Percentiles rank a stretch among this genome's conserved stretches.
phyloP scores from a whole-genome alignment of 2,888 invertebrate genomes.

The Aspidiotus destructor region DNA sequence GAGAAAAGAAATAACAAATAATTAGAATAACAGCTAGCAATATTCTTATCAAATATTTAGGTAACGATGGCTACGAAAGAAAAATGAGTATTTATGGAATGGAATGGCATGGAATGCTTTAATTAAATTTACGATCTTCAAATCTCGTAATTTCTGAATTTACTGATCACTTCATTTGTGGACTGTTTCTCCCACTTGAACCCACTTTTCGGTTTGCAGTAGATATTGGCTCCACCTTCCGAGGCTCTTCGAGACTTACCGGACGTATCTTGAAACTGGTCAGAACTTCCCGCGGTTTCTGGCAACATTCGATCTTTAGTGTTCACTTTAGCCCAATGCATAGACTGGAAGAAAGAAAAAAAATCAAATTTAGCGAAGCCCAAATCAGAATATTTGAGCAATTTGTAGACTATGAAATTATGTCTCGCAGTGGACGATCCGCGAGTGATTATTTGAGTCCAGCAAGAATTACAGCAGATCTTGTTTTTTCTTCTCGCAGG shows the following conservation, averaged over 20 bases:
- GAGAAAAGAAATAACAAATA: too few species aligned
- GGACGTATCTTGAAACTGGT: conserved; percentile 47
- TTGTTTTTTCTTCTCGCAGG: too few species aligned
- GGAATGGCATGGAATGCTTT: too few species aligned
- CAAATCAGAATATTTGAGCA: too few species aligned
- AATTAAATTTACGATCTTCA: conserved; percentile 45
- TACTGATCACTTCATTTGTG: conserved; percentile 69
- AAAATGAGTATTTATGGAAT: too few species aligned
- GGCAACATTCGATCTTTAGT: conserved; percentile 79
- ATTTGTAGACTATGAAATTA: too few species aligned
- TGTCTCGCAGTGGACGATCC: too few species aligned
- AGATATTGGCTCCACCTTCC: conserved; percentile 75
- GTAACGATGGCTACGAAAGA: too few species aligned
- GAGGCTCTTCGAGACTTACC: conserved; percentile 57
- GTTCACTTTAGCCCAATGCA: conserved; percentile 87
- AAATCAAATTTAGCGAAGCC: not conserved
- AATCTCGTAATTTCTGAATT: conserved; percentile 86
- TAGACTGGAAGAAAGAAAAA: conserved; percentile 52
- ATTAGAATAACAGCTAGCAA: too few species aligned
- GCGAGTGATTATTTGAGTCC: too few species aligned
- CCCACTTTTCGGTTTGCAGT: conserved; percentile 47
- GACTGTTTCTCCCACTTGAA: conserved; percentile 63
- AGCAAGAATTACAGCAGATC: too few species aligned
- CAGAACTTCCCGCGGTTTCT: conserved; percentile 43
- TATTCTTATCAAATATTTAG: too few species aligned